A percentile compares a stretch with the other conserved stretches of the same genome.
phyloP scores from a whole-genome alignment of 2,888 invertebrate species.

The Caenorhabditis afra region DNA sequence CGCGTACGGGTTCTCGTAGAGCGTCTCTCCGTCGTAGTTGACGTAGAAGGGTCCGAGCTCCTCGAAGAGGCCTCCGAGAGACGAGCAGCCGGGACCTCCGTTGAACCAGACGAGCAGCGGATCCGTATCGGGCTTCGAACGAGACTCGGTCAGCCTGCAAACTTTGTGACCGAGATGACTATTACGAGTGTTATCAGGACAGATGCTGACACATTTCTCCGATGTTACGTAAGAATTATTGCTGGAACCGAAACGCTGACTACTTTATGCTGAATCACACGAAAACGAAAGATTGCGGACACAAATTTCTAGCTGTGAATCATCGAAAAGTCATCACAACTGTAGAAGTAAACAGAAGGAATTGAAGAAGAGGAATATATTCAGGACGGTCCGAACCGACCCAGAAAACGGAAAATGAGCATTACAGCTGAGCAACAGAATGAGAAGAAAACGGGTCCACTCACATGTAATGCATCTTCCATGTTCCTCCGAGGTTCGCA shows the following conservation, averaged over 20 bases:
- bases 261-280: slow-evolving; percentile 10
- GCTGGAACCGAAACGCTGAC: slow-evolving; percentile 13
- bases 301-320: too few species aligned
- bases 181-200: slow-evolving; percentile 16
- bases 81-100: slow-evolving; percentile 80
- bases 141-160: slow-evolving; percentile 82
- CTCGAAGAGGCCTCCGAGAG: slow-evolving; percentile 70
- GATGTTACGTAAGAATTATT: slow-evolving; percentile 50
- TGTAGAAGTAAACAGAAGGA: too few species aligned
- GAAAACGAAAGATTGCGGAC: neutral
- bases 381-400: too few species aligned
- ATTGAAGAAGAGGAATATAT: too few species aligned
- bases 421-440: too few species aligned
- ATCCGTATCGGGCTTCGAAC: slow-evolving; percentile 80
- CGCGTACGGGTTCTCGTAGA: slow-evolving; percentile 79
- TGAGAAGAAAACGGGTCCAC: too few species aligned
- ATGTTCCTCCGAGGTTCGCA: slow-evolving; percentile 80
- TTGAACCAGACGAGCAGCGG: slow-evolving; percentile 82
- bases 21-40: slow-evolving; percentile 73
- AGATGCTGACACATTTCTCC: slow-evolving; percentile 19
- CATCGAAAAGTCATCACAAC: too few species aligned
- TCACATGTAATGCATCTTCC: slow-evolving; percentile 82
- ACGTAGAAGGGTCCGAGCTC: slow-evolving; percentile 82
- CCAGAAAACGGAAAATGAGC: too few species aligned
- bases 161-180: slow-evolving; percentile 16